These are phyloP conservation scores for Phodopus roborovskii DNA, from an alignment of 2,113 vertebrate species.

Conservation along the genomic window DNA sequence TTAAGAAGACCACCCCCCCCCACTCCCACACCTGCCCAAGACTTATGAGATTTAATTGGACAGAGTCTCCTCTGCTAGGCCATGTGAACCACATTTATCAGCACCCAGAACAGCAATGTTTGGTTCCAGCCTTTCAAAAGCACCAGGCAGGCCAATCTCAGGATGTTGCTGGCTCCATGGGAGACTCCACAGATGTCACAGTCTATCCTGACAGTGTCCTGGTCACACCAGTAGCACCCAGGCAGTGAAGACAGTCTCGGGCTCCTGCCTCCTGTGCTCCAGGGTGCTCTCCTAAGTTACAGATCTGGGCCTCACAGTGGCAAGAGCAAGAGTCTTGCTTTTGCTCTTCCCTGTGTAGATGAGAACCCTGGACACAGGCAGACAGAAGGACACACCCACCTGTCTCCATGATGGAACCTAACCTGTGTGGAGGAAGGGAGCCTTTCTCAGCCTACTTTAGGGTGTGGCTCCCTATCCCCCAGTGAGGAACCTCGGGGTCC, in stretches of 20 bases:
- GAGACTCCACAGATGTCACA: accelerated
- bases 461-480: too few species aligned
- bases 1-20: not conserved
- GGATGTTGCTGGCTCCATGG: too few species aligned
- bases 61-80: not conserved
- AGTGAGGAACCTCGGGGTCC: not conserved
- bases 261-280: accelerated
- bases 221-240: accelerated
- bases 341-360: not conserved
- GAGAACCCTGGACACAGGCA: not conserved
- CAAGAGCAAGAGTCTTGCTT: not conserved
- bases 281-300: not conserved
- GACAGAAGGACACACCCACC: too few species aligned
- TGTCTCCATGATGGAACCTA: accelerated
- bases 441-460: not conserved
- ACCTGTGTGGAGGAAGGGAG: not conserved
- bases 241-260: not conserved
- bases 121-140: not conserved
- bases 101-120: not conserved
- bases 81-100: not conserved
- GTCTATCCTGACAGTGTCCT: accelerated
- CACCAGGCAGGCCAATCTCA: not conserved
- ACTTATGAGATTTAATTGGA: not conserved
- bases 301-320: not conserved
- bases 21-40: not conserved